A percentile compares a stretch with the other conserved stretches of the same genome.
These are phyloP conservation scores for Meta bourneti DNA, from an alignment of 2,888 invertebrate species.

Conservation along the genomic window DNA sequence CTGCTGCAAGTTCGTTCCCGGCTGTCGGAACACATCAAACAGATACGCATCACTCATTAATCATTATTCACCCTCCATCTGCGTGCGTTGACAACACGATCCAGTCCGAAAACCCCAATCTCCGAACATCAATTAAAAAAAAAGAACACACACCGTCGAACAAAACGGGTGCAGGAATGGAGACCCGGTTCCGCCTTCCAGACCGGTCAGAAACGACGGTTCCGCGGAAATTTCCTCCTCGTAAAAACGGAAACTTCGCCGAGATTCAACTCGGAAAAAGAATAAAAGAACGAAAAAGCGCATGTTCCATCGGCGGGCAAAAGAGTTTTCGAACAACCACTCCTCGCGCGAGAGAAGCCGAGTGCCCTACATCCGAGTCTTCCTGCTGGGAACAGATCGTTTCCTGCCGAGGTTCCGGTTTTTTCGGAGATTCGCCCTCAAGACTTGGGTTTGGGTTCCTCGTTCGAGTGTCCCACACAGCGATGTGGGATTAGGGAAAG, in stretches of 20 bases:
- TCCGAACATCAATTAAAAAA: no score
- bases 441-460: constrained; percentile 10
- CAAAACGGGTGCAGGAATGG: no score
- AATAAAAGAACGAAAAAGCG: neutral
- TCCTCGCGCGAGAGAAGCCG: constrained; percentile 24
- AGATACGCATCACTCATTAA: no score
- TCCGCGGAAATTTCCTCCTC: neutral
- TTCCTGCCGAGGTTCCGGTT: constrained; percentile 29
- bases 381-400: neutral
- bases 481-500: no score
- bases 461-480: constrained; percentile 17
- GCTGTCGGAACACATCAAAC: no score
- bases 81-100: no score
- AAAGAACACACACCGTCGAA: no score
- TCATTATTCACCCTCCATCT: no score
- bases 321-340: constrained; percentile 1
- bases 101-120: no score
- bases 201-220: neutral
- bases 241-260: neutral
- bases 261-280: neutral
- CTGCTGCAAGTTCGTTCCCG: no score
- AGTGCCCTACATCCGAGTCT: constrained; percentile 47
- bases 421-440: constrained; percentile 15
- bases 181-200: neutral
- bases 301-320: no score